A percentile compares a stretch with the other conserved stretches of the same genome.
Conservation (phyloP, 2,113 vertebrate species). For the Cochlearius cochlearius region DNA sequence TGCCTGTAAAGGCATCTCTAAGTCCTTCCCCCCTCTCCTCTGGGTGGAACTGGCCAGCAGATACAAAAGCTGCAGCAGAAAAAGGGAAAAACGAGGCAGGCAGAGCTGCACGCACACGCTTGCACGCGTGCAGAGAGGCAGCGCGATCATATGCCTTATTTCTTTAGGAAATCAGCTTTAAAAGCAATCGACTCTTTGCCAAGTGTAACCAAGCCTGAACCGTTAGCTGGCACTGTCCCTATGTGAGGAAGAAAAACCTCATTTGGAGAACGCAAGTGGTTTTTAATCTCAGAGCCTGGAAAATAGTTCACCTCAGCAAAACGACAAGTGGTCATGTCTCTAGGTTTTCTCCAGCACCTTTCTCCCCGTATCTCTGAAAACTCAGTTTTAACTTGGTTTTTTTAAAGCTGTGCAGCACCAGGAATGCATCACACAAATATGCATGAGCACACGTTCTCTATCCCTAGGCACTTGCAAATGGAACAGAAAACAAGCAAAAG, state of each 20-base stretch:
- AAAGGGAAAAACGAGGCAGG: not conserved
- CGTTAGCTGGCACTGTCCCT: not conserved
- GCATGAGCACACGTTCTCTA: not conserved
- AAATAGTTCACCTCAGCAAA: not conserved
- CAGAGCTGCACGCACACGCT: not conserved
- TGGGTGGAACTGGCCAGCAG: not conserved
- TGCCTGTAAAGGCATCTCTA: not conserved
- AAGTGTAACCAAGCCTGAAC: not conserved
- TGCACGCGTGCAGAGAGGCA: not conserved
- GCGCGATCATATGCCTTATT: not conserved
- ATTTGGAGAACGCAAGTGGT: not conserved
- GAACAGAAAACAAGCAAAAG: not conserved
- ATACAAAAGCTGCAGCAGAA: not conserved
- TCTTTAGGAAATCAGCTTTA: constrained; percentile 26
- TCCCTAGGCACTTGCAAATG: not conserved
- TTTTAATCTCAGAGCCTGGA: not conserved
- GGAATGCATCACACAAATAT: not conserved
- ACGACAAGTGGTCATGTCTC: not conserved
- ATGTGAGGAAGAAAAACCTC: not conserved
- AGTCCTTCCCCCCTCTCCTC: not conserved
- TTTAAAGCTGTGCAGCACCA: not conserved
- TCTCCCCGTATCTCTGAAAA: not conserved
- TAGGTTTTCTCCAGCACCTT: not conserved
- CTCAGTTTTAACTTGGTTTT: not conserved
- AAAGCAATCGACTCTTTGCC: not conserved